A percentile compares a stretch with the other conserved stretches of the same genome.
These are phyloP conservation scores for Dromococcyx pavoninus DNA, from an alignment of 2,797 vertebrate genomes.

Conservation along the genomic window DNA sequence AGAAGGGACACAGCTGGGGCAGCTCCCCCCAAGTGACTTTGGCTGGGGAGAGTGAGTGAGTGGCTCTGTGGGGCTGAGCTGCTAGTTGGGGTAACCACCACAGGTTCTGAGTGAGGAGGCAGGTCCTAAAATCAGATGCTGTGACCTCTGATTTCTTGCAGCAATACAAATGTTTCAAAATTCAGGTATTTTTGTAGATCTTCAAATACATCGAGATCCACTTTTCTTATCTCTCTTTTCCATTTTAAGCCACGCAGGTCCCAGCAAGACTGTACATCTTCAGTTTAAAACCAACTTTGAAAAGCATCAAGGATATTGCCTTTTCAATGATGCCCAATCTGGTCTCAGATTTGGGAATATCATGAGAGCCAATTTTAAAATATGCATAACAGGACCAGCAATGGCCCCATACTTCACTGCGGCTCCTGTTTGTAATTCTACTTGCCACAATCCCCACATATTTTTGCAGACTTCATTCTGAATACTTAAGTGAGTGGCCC, in stretches of 20 bases:
- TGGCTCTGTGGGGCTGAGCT: background rate
- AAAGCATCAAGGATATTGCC: background rate
- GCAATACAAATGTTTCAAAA: background rate
- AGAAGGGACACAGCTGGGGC: background rate
- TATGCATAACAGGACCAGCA: fast-evolving
- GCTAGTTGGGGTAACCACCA: fast-evolving
- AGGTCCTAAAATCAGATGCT: background rate
- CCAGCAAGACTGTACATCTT: fast-evolving
- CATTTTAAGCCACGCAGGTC: background rate
- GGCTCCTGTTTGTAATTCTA: background rate
- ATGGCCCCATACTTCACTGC: background rate
- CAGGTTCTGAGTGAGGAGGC: background rate
- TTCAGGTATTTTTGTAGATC: background rate
- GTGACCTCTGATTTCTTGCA: background rate
- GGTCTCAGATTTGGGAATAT: background rate
- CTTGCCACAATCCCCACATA: background rate
- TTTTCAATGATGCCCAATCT: background rate
- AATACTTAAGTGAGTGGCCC: background rate
- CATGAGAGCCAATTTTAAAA: background rate
- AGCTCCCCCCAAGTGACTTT: too few species aligned
- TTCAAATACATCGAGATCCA: background rate
- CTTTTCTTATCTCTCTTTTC: background rate
- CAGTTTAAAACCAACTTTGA: background rate
- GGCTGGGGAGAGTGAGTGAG: fast-evolving
- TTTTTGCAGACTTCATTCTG: background rate